Evolutionary conservation across 2,888 invertebrate species (phyloP).

Genomic region (Helicoverpa assulta): DNA sequence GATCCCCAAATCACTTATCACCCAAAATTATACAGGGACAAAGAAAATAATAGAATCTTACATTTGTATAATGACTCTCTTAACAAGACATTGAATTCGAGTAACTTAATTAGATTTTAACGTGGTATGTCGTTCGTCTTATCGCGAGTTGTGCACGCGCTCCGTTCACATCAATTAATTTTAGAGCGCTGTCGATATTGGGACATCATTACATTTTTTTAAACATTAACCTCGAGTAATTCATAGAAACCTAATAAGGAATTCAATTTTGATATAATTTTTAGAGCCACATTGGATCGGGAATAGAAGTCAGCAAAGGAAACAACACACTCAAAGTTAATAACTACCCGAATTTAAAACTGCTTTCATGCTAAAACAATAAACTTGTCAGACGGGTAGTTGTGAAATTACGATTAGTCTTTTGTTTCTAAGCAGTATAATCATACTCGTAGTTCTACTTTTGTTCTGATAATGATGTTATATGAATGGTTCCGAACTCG

Average conservation of each 20-base stretch:
- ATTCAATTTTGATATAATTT: slow-evolving; percentile 4
- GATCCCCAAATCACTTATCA: background rate
- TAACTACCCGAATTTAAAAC: background rate
- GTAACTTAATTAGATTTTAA: slow-evolving; percentile 42
- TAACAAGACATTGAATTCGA: slow-evolving; percentile 19
- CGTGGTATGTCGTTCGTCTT: slow-evolving; percentile 21
- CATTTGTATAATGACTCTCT: slow-evolving; percentile 12
- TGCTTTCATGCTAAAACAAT: background rate
- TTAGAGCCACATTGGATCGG: background rate
- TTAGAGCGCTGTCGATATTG: slow-evolving; percentile 47
- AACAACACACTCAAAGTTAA: background rate
- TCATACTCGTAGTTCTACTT: background rate
- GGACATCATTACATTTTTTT: slow-evolving; percentile 25
- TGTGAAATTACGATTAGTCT: background rate
- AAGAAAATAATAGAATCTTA: slow-evolving; percentile 7
- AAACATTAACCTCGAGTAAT: background rate
- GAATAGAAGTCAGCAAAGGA: background rate
- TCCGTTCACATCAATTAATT: slow-evolving; percentile 42
- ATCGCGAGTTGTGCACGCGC: slow-evolving; percentile 57
- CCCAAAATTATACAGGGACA: background rate
- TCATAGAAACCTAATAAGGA: slow-evolving; percentile 1
- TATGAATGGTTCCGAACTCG: slow-evolving; percentile 3
- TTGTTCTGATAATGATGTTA: background rate
- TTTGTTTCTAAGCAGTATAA: background rate
- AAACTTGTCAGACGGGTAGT: background rate